Evolutionary conservation across 2,888 invertebrate genomes (phyloP), one percentile per base, ranked within the genome.

Genomic region (Hydraecia micacea): DNA sequence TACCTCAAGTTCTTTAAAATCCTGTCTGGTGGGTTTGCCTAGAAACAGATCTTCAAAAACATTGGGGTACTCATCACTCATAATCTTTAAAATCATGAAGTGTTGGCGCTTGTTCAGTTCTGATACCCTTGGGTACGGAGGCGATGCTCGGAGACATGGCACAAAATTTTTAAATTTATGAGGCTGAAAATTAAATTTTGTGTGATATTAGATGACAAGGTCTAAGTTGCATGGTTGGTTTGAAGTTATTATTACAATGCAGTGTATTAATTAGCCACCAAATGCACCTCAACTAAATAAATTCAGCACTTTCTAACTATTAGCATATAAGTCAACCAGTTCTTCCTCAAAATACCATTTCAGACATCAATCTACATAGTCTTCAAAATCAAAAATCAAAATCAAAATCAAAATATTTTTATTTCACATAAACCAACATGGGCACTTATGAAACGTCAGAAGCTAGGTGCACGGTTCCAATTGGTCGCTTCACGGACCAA

Each of bases 1-100:
- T 75, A 96, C 96, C 92, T 95, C 93, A 91, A 93, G 94, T 13
- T 90, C 80, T 52, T 80, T 91, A 11, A 84, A 77, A 75, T 96
- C 96, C 5, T 80, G 39, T 60, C 91, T 94, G 1, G 86, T 91
- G 0, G 96, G 93, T 28, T 90, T 88, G 0, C 91, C 86, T 2
- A 94, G 36, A 25, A 87, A 89, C 18, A 91, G 83, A 0, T 77
- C 79, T 0, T 91, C 89, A 25, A 95, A 84, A 0, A 96, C 80
- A 11, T 91, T 82, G 0, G 93, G 92, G 49, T 93, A 84, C 39
- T 91, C 75, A 0, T 90, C 85, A 83, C 92, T 91, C 18, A 97
- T 60, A 18, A 96, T 94, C 68, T 93, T 94, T 0, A 96, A 82
- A n/a, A 93, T 91, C 49, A 93, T 91, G 21, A 81, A 84, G 39